Conservation (phyloP, 2,113 vertebrate genomes). For the Chaetorhynchus papuensis region DNA sequence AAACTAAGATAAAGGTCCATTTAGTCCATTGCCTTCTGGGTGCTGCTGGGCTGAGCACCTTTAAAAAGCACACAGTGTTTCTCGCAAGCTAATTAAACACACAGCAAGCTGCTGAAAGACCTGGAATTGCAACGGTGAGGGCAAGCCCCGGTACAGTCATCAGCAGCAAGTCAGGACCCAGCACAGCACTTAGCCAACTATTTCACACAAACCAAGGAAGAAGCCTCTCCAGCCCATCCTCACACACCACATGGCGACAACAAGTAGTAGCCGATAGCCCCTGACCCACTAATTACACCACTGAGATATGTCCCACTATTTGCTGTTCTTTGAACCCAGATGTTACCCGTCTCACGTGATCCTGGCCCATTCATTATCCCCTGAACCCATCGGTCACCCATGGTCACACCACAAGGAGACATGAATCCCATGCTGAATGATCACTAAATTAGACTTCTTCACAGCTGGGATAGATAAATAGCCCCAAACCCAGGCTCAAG, state of each 20-base stretch:
- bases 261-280: slow-evolving; percentile 24
- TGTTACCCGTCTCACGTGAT: background rate
- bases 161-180: slow-evolving; percentile 39
- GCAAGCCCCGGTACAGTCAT: background rate
- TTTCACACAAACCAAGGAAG: background rate
- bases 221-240: background rate
- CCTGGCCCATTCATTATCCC: background rate
- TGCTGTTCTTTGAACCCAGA: slow-evolving; percentile 11
- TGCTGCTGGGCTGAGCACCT: background rate
- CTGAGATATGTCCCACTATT: background rate
- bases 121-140: background rate
- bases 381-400: background rate
- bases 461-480: background rate
- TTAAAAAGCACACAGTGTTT: background rate
- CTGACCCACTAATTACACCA: slow-evolving; percentile 17
- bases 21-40: background rate
- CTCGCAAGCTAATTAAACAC: background rate
- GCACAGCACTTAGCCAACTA: background rate
- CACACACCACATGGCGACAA: background rate
- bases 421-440: background rate
- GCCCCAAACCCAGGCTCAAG: background rate
- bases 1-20: background rate
- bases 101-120: slow-evolving; percentile 7
- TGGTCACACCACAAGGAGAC: background rate
- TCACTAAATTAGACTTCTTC: background rate